Evolutionary conservation across 2,113 vertebrate species (phyloP).

Genomic region (Ranitomeya imitator): DNA sequence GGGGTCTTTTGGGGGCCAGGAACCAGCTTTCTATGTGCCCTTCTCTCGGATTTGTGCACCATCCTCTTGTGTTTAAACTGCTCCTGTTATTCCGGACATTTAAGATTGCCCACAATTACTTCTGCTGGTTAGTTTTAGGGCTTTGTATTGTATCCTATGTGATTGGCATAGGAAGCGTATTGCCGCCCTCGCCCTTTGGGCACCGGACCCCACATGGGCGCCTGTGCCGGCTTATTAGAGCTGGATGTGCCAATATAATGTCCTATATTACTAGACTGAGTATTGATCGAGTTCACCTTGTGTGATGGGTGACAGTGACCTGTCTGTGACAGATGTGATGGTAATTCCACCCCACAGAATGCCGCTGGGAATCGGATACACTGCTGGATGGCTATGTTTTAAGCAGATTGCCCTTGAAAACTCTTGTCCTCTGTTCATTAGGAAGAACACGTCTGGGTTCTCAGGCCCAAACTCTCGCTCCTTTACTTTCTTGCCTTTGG

Average conservation of each 20-base stretch:
- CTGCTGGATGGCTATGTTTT: slow-evolving; percentile 5
- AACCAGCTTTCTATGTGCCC: too few species aligned
- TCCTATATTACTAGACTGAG: slow-evolving; percentile 27
- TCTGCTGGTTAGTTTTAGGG: neutral
- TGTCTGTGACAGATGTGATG: slow-evolving; percentile 19
- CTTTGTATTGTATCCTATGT: neutral
- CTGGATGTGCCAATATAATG: too few species aligned
- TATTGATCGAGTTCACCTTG: slow-evolving; percentile 50
- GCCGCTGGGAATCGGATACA: slow-evolving; percentile 36
- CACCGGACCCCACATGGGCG: too few species aligned
- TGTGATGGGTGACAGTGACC: slow-evolving; percentile 31
- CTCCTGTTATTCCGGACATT: neutral
- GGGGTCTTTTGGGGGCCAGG: too few species aligned
- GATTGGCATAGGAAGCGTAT: neutral
- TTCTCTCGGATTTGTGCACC: too few species aligned
- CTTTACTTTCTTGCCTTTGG: too few species aligned
- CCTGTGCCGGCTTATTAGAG: too few species aligned
- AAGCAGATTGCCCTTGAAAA: slow-evolving; percentile 48
- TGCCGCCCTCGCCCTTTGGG: too few species aligned
- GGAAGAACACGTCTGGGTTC: neutral
- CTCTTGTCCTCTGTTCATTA: neutral
- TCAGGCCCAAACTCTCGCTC: neutral
- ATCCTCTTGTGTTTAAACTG: neutral
- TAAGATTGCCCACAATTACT: neutral
- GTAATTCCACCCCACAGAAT: slow-evolving; percentile 52